These are phyloP conservation scores for Calephelis virginiensis DNA, from an alignment of 1,140 invertebrate species.

Conservation along the genomic window DNA sequence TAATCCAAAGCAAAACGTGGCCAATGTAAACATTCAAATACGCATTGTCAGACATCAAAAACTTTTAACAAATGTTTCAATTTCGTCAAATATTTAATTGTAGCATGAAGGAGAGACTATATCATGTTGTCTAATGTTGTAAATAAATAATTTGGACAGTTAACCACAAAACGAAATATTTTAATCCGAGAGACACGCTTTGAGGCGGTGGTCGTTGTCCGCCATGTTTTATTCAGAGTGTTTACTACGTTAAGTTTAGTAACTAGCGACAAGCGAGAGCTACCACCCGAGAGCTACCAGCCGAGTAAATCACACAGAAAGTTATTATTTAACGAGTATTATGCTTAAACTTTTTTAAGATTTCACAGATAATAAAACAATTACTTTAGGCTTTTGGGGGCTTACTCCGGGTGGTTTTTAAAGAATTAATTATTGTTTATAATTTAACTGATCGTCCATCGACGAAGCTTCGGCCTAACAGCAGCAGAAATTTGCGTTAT, in stretches of 20 bases:
- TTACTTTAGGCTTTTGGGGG: too few species aligned
- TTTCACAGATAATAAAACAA: too few species aligned
- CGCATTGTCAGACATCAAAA: too few species aligned
- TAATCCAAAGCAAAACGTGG: background rate
- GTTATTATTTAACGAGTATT: background rate
- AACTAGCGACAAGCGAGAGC: conserved; percentile 20
- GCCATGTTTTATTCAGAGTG: conserved; percentile 53
- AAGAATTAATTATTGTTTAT: too few species aligned
- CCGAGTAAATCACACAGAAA: background rate
- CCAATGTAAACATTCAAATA: background rate
- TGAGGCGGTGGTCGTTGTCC: conserved; percentile 50
- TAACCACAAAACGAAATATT: conserved; percentile 63
- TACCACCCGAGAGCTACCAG: background rate
- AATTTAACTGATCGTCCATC: too few species aligned
- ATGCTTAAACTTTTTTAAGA: too few species aligned
- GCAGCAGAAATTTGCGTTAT: too few species aligned
- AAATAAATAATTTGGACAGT: conserved; percentile 65
- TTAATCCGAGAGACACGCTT: conserved; percentile 64
- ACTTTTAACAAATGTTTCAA: too few species aligned
- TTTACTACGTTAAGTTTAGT: conserved; percentile 39
- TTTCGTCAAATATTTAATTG: background rate
- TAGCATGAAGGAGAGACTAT: conserved; percentile 26
- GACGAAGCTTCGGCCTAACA: too few species aligned
- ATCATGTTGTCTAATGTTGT: conserved; percentile 31
- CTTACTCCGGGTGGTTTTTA: too few species aligned